Conservation (phyloP, 1,140 invertebrate genomes). For the Drosophila takahashii region DNA sequence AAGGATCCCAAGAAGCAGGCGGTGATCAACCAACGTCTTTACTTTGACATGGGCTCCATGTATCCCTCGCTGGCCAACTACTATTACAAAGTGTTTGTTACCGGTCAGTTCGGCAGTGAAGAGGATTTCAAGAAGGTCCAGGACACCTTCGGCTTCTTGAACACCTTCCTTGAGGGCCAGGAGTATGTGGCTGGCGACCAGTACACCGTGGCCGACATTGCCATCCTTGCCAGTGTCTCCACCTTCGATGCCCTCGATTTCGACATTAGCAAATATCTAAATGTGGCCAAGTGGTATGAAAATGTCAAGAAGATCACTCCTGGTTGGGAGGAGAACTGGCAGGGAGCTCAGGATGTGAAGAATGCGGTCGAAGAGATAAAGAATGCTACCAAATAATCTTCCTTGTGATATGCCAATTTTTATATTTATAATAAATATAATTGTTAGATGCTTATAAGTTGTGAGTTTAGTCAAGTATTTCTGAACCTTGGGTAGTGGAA, state of each 20-base stretch:
- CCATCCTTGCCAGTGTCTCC: conserved; percentile 48
- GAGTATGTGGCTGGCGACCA: conserved; percentile 43
- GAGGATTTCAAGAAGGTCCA: conserved; percentile 44
- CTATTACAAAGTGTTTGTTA: conserved; percentile 87
- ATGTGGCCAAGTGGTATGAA: conserved; percentile 49
- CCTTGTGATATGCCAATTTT: background rate
- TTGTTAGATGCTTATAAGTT: too few species aligned
- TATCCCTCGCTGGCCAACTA: conserved; percentile 82
- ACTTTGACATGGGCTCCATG: conserved; percentile 86
- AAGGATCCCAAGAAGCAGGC: conserved; percentile 86
- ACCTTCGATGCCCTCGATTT: conserved; percentile 24
- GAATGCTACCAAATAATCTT: conserved; percentile 14
- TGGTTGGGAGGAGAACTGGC: conserved; percentile 55
- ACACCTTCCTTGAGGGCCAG: conserved; percentile 52
- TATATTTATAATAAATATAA: background rate
- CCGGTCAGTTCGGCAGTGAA: conserved; percentile 13
- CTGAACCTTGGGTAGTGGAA: too few species aligned
- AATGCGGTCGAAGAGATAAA: conserved; percentile 49
- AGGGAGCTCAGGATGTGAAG: conserved; percentile 16
- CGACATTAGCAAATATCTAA: conserved; percentile 50
- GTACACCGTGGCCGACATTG: conserved; percentile 50
- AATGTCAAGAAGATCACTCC: conserved; percentile 48
- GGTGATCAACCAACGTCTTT: conserved; percentile 86
- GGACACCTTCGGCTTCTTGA: conserved; percentile 23
- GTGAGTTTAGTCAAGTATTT: too few species aligned